Base-by-base conservation (phyloP, 1,140 invertebrate species). In the Pseudobourletiella spinata region DNA sequence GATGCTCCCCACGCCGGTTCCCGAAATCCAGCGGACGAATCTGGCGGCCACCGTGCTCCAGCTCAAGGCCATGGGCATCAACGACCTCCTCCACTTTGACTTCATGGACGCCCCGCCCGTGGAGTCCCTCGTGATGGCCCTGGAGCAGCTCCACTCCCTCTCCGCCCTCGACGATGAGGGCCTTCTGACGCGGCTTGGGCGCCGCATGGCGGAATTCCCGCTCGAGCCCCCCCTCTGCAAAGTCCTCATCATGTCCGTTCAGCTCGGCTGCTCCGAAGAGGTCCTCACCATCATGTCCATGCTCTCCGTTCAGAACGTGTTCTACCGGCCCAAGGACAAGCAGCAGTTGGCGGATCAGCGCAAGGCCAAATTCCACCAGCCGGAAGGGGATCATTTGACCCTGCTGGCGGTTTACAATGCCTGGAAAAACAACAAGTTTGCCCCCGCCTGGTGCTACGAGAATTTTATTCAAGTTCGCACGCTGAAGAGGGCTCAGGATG, bases 81-180 rank as follows among this genome's bases (percentile, higher is more conserved):
- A 99, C 76, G 96, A 99, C 77, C 78, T 99, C n/a, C 76, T 99
- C n/a, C 88, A 95, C 72, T 99, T 99, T 76, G 95, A 99, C 79
- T 99, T 99, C 76, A 99, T 99, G 96, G 97, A 99, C 76, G 91
- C 96, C 0, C 97, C 97, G 11, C 95, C 96, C 0, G 91, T 96
- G 8, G 92, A 96, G 75, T 89, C 94, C 0, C 80, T 99, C 44
- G 94, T 99, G 16, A 95, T 97, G 84, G 97, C 97, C 3, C 78
- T 99, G 62, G 95, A 98, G 74, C 91, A 96, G 68, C 78, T 99
- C 28, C 95, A 99, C 78, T 97, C 95, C 11, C 79, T 99, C 0
- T 95, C 92, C 67, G 96, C 97, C 0, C 78, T 99, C 0, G 96
- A 99, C 76, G 90, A 97, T 72, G 95, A 99, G 78, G 96, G 95